Evolutionary conservation across 2,888 invertebrate species (phyloP).

Genomic region (Orchesellides sinensis): DNA sequence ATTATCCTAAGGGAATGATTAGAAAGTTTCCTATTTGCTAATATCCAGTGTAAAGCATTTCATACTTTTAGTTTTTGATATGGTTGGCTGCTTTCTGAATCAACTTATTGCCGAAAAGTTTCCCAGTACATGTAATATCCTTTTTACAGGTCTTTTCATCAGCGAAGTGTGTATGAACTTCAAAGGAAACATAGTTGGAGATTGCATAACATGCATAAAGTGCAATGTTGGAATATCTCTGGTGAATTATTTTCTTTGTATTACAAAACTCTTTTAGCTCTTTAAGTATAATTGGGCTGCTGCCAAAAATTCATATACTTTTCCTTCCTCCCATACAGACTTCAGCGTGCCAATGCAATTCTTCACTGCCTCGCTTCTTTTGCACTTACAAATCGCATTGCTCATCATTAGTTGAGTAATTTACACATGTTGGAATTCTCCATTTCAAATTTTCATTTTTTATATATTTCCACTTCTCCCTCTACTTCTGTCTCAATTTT

Average conservation of each 20-base stretch:
- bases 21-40: too few relatives aligned
- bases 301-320: constrained; percentile 31
- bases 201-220: neutral
- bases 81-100: too few relatives aligned
- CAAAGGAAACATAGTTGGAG: too few relatives aligned
- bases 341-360: neutral
- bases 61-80: too few relatives aligned
- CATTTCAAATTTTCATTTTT: constrained; percentile 18
- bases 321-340: neutral
- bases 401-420: constrained; percentile 61
- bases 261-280: neutral
- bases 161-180: too few relatives aligned
- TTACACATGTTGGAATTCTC: constrained; percentile 47
- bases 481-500: constrained; percentile 7
- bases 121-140: too few relatives aligned
- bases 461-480: constrained; percentile 10
- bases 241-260: constrained; percentile 17
- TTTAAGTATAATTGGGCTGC: constrained; percentile 20
- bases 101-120: too few relatives aligned
- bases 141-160: too few relatives aligned
- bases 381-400: constrained; percentile 31
- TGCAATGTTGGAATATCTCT: neutral
- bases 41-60: too few relatives aligned
- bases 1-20: too few relatives aligned
- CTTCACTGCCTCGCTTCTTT: neutral